Base-by-base conservation (phyloP, 1,140 invertebrate species). In the Drosophila bocqueti region DNA sequence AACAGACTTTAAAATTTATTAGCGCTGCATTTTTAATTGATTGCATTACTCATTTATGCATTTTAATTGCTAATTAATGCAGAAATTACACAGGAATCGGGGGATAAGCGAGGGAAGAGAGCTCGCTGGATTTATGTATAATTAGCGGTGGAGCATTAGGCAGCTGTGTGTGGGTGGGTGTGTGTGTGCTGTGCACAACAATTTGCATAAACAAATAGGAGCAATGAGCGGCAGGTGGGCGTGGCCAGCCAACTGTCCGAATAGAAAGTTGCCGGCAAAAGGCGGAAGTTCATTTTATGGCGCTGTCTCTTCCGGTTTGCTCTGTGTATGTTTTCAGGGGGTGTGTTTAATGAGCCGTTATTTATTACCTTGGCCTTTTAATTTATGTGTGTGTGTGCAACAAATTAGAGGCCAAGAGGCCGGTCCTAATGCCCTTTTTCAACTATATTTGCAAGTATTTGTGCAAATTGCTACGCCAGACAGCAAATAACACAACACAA, bases 21-120 rank as follows among this genome's bases (percentile, higher is more conserved):
- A 77, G 62, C 26, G 58, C 61, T 74, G 65, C 72, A 83, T 83
- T 83, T 83, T 75, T 72, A 83, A 83, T 89, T 78, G 63, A 83
- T 87, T 87, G 43, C 62, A 36, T 75, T 71, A 59, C 68, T 81
- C 83, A 87, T 87, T 89, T 83, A 89, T 89, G 77, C 73, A 74
- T 81, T 87, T 89, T 75, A 83, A 89, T 83, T 78, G 84, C 84
- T 81, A 89, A 87, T 89, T 89, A 83, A 87, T 83, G 84, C 80
- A 81, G 78, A 64, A 78, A 72, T 59, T 68, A 71, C 80, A 75
- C 50, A 63, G 66, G 45, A 65, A 46, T 63, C 16, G 59, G 15
- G 54, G 34, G 40, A 72, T 42, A 29, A 55, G 52, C 54, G 45
- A 31, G 36, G 36, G 49, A 46, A 50, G 40, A 50, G n/a, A 46